Conservation (phyloP, 2,797 vertebrate species). For the Dallia pectoralis region DNA sequence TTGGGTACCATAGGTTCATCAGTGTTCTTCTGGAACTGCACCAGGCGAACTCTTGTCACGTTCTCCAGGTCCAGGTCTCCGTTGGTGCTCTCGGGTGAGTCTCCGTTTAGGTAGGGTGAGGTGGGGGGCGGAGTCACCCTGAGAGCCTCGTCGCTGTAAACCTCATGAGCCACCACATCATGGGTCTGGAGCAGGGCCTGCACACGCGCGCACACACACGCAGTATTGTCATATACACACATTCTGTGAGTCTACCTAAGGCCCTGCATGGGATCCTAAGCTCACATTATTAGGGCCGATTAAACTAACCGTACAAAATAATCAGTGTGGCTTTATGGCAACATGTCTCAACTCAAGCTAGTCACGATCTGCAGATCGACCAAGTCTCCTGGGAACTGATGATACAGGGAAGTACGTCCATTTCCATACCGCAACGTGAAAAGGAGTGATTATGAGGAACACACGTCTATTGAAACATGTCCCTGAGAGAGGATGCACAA, state of each 20-base stretch:
- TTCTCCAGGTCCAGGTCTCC: slow-evolving; percentile 99
- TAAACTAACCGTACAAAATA: slow-evolving; percentile 28
- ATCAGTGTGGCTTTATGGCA: too few relatives aligned
- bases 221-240: too few relatives aligned
- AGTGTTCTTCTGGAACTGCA: slow-evolving; percentile 99
- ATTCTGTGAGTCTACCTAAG: too few relatives aligned
- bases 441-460: too few relatives aligned
- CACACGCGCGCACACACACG: not conserved
- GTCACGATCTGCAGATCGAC: too few relatives aligned
- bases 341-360: too few relatives aligned
- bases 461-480: too few relatives aligned
- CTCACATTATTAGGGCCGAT: not conserved
- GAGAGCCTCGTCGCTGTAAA: slow-evolving; percentile 98
- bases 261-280: too few relatives aligned
- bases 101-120: slow-evolving; percentile 96
- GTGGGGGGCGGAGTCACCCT: slow-evolving; percentile 97
- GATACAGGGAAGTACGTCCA: too few relatives aligned
- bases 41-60: slow-evolving; percentile 95
- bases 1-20: slow-evolving; percentile 90
- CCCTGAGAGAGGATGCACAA: too few relatives aligned
- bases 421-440: too few relatives aligned
- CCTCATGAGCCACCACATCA: slow-evolving; percentile 98
- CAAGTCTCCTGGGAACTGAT: too few relatives aligned
- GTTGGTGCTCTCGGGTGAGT: slow-evolving; percentile 95
- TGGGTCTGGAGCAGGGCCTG: slow-evolving; percentile 86